Evolutionary conservation across 1,140 invertebrate genomes (phyloP), one percentile per base, ranked within the genome.

Genomic region (Thaumatotibia leucotreta): DNA sequence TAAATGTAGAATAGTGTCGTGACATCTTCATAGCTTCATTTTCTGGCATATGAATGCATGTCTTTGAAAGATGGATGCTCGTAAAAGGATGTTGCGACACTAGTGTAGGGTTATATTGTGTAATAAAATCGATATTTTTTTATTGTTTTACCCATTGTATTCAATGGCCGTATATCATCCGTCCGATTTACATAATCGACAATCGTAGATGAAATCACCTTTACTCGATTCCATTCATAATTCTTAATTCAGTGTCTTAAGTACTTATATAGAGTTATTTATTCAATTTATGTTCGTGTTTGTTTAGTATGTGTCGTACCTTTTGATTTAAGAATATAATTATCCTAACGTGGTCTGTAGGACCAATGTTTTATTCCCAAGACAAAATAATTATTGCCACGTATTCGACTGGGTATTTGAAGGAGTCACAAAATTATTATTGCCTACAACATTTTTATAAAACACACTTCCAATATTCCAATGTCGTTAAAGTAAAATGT

Each of bases 271-370:
- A 72, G 61, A 61, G 35, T 69, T 66, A 72, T 69, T 75, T 72
- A 69, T 66, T 72, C 31, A 27, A 32, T 69, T 72, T 72, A 33
- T 74, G 64, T 71, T 72, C 31, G 67, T 66, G 52, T 70, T 58
- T 62, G 69, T 50, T n/a, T 64, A 70, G 45, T 72, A 33, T 52
- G 33, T 67, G 66, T 65, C 69, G 23, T 70, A 65, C 39, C 52
- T 58, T 22, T 17, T 27, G 52, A 29, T 58, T 62, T 62, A 10
- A 35, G 22, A 22, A 17, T 17, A 33, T 61, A 14, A 22, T 62
- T 11, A 17, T 62, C n/a, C 35, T 31, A 10, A 22, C 14, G 61
- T 20, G 14, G 61, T 14, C 52, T 31, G 22, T 58, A 27, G 23
- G 20, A 14, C 23, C 23, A 4, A 31, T 58, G 6, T 58, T 58